Conservation (phyloP, 2,888 invertebrate genomes). For the Calliphora vomitoria region DNA sequence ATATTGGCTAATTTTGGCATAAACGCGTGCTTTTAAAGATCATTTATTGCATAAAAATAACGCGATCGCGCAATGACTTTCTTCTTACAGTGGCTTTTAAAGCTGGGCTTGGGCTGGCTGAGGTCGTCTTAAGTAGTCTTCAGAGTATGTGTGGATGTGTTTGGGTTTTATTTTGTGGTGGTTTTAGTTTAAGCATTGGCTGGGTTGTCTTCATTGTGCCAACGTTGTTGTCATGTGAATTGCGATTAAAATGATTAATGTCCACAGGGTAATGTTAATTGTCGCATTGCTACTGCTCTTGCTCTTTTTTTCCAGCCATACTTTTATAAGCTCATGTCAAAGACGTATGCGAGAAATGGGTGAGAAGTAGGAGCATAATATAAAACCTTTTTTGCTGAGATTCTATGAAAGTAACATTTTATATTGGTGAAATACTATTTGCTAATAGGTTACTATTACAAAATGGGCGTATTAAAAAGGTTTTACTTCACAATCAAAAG, state of each 20-base stretch:
- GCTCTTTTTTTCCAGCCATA: not conserved
- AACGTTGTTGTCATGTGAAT: conserved; percentile 79
- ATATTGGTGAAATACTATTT: no score
- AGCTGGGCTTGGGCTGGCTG: conserved; percentile 14
- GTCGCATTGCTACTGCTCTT: conserved; percentile 76
- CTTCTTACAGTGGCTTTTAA: conserved; percentile 35
- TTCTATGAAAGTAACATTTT: no score
- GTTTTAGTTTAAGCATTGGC: conserved; percentile 40
- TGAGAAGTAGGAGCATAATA: not conserved
- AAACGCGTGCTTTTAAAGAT: conserved; percentile 80
- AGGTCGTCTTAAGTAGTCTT: conserved; percentile 68
- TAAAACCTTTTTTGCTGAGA: not conserved
- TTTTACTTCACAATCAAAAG: no score
- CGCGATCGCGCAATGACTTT: conserved; percentile 74
- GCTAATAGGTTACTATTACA: no score
- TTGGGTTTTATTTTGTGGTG: conserved; percentile 45
- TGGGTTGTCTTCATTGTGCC: conserved; percentile 66
- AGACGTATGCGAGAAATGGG: conserved; percentile 15
- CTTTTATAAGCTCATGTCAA: conserved; percentile 13
- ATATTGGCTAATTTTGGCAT: conserved; percentile 77
- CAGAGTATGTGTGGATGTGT: conserved; percentile 53
- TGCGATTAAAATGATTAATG: conserved; percentile 84
- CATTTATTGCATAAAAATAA: conserved; percentile 80
- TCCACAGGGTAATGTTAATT: conserved; percentile 83
- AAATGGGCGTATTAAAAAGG: no score